phyloP scores from a whole-genome alignment of 1,140 invertebrate species.

The Manduca sexta region DNA sequence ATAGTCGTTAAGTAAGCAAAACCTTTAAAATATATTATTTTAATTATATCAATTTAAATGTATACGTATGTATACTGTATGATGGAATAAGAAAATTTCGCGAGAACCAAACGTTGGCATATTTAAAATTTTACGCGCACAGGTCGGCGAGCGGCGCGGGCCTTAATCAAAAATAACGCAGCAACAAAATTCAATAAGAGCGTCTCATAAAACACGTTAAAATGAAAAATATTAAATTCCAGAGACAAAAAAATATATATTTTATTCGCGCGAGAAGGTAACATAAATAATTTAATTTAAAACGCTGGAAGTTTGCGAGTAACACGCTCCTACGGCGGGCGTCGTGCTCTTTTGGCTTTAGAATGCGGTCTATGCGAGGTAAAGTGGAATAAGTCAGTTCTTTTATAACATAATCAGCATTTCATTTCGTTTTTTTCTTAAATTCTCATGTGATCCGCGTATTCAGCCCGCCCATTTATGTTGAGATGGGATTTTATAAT shows the following conservation, averaged over 20 bases:
- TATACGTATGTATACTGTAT: too few relatives aligned
- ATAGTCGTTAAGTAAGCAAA: too few relatives aligned
- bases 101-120: slow-evolving; percentile 8
- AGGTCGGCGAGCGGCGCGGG: slow-evolving; percentile 9
- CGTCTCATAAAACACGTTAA: slow-evolving; percentile 42
- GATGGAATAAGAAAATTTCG: slow-evolving; percentile 10
- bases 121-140: slow-evolving; percentile 34
- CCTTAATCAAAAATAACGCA: slow-evolving; percentile 50
- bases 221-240: slow-evolving; percentile 57
- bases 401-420: slow-evolving; percentile 15
- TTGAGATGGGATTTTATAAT: background rate
- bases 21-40: too few relatives aligned
- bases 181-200: slow-evolving; percentile 50
- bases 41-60: too few relatives aligned
- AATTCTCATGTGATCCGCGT: background rate
- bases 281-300: slow-evolving; percentile 45
- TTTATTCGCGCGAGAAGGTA: slow-evolving; percentile 26
- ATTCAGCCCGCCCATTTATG: background rate
- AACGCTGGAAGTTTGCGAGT: slow-evolving; percentile 9
- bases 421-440: slow-evolving; percentile 6
- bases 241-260: slow-evolving; percentile 42
- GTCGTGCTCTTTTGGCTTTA: background rate
- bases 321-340: background rate
- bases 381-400: slow-evolving; percentile 17
- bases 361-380: slow-evolving; percentile 3